phyloP scores from a whole-genome alignment of 2,113 vertebrate genomes.

The Spizaetus ornatus region DNA sequence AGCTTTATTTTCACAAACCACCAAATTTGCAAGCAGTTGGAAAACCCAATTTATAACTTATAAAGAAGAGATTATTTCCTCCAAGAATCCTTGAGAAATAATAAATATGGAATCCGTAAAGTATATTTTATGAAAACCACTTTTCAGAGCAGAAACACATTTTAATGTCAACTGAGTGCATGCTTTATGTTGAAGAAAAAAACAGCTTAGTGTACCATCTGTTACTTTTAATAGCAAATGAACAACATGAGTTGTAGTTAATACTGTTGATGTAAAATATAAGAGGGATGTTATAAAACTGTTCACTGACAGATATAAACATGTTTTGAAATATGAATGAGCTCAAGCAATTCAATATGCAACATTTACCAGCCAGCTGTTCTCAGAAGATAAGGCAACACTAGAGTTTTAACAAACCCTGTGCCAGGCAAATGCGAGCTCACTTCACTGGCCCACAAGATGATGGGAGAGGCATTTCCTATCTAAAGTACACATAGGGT shows the following conservation, averaged over 20 bases:
- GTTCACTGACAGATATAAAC: slow-evolving; percentile 13
- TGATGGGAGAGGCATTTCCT: neutral
- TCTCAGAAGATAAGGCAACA: neutral
- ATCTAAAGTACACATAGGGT: neutral
- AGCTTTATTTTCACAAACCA: neutral
- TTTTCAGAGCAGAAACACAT: neutral
- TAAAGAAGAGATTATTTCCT: neutral
- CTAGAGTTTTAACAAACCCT: neutral
- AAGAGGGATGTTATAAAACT: slow-evolving; percentile 29
- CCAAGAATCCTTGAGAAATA: neutral
- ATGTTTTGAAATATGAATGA: slow-evolving; percentile 26
- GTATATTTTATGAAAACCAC: neutral
- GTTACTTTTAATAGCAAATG: slow-evolving; percentile 22
- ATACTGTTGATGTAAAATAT: slow-evolving; percentile 32
- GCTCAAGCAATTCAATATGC: neutral
- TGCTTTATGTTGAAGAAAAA: neutral
- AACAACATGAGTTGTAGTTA: slow-evolving; percentile 10
- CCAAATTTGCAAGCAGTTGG: neutral
- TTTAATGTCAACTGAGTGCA: neutral
- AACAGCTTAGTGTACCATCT: slow-evolving; percentile 12
- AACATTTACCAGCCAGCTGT: neutral
- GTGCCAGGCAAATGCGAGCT: neutral
- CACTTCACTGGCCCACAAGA: neutral
- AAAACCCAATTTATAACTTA: neutral
- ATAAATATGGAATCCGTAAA: neutral